Conservation (phyloP, 2,888 invertebrate species). For the Phorcus lineatus region DNA sequence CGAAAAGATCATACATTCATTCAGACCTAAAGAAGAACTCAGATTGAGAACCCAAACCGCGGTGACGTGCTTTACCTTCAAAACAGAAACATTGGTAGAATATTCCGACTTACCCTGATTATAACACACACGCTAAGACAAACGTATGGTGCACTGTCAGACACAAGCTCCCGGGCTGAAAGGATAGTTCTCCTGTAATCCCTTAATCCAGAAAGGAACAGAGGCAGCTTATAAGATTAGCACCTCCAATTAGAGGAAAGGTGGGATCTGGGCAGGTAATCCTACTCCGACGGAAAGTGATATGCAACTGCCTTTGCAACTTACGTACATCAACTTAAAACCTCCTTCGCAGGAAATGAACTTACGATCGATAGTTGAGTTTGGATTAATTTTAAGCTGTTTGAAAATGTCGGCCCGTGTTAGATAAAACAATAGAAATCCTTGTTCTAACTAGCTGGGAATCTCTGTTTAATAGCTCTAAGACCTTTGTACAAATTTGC, state of each 20-base stretch:
- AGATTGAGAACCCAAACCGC: too few relatives aligned
- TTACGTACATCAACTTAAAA: slow-evolving; percentile 1
- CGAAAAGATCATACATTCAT: too few relatives aligned
- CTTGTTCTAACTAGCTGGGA: not conserved
- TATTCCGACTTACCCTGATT: too few relatives aligned
- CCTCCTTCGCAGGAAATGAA: slow-evolving; percentile 10
- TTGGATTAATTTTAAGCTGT: slow-evolving; percentile 24
- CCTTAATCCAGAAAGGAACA: slow-evolving; percentile 6
- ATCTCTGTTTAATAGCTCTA: slow-evolving; percentile 3
- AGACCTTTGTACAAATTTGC: not conserved
- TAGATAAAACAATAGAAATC: slow-evolving; percentile 19
- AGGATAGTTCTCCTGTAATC: not conserved
- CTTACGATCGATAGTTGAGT: slow-evolving; percentile 7
- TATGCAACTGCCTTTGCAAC: not conserved
- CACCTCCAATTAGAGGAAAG: slow-evolving; percentile 15
- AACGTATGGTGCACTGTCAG: too few relatives aligned
- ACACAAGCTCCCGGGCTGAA: too few relatives aligned
- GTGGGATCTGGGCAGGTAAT: not conserved
- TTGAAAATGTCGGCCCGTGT: slow-evolving; percentile 12
- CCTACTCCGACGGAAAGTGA: not conserved
- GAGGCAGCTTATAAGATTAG: not conserved
- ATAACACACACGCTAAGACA: too few relatives aligned
- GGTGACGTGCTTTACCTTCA: too few relatives aligned
- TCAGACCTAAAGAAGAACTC: too few relatives aligned
- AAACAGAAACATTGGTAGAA: too few relatives aligned